Evolutionary conservation across 2,113 vertebrate genomes (phyloP), one percentile per base, ranked within the genome.

Genomic region (Spea bombifrons): DNA sequence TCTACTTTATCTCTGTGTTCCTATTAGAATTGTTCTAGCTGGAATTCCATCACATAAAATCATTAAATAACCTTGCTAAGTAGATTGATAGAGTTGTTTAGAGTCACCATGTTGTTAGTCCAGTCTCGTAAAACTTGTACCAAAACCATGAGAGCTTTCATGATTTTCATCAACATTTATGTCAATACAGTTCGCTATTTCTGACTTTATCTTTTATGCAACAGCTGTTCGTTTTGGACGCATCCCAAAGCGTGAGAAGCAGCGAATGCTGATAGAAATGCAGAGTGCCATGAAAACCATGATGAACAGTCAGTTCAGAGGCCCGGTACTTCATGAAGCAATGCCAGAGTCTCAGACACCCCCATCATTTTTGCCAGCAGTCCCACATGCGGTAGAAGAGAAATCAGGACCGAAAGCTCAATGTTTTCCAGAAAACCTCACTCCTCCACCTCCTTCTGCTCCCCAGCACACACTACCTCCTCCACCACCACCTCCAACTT

Each of bases 241-340:
- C 17, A 99, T 99, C 88, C 97, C 97, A 52, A 99, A 99, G 78
- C 91, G 97, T 67, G 97, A 99, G 57, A 99, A 99, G 68, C 97
- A 99, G 88, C 90, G 96, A 85, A 98, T 99, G 96, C 90, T 99
- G 76, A 92, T 97, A 83, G 97, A 99, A 88, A 99, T 99, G 96
- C 96, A 98, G 87, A 98, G 95, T 83, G 96, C 96, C 63, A 98
- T 99, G 96, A 97, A 97, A 88, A 97, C 94, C 84, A 96, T 98
- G 94, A 96, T 98, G 96, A 96, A 91, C 89, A 92, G 88, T 81
- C 91, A 94, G 87, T 92, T 93, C 84, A 88, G 75, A 0, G 16
- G 92, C 71, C 91, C 90, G 73, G 79, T 90, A 70, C 88, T 88
- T 81, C 90, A 6, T 1, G 92, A 93, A 81, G 53, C 83, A 0